Conservation (phyloP, 2,797 vertebrate genomes). For the Phoebastria nigripes region DNA sequence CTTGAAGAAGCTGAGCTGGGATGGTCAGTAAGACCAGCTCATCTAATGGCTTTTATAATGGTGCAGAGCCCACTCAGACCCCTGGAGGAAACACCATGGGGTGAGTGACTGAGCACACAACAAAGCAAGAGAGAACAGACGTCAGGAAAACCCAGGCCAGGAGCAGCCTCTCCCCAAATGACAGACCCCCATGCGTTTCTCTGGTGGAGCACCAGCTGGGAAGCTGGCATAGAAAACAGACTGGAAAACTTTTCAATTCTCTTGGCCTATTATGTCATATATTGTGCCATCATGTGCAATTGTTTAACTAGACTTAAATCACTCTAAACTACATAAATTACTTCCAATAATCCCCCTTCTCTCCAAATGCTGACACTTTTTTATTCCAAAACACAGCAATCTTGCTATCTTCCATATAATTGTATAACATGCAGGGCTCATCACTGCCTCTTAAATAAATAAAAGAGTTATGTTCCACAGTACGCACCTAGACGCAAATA, state of each 20-base stretch:
- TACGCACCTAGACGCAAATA: not conserved
- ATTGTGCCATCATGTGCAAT: not conserved
- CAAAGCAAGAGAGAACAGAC: not conserved
- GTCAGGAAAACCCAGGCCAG: not conserved
- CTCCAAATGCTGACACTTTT: not conserved
- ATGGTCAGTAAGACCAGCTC: not conserved
- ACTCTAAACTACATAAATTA: slow-evolving; percentile 37
- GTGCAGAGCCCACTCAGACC: not conserved
- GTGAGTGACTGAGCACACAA: not conserved
- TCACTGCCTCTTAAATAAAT: not conserved
- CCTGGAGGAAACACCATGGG: not conserved
- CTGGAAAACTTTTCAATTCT: not conserved
- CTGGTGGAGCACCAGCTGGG: not conserved
- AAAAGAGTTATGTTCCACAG: not conserved
- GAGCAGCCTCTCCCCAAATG: not conserved
- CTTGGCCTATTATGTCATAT: not conserved
- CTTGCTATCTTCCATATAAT: slow-evolving; percentile 14
- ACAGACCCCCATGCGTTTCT: fast-evolving
- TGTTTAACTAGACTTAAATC: slow-evolving; percentile 34
- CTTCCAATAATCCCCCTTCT: not conserved
- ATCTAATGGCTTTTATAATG: not conserved
- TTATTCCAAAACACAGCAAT: slow-evolving; percentile 1
- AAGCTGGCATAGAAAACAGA: not conserved
- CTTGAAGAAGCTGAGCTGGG: not conserved
- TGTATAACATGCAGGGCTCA: not conserved